Base-by-base conservation (phyloP, 2,888 invertebrate species). In the Perithous albicinctus region DNA sequence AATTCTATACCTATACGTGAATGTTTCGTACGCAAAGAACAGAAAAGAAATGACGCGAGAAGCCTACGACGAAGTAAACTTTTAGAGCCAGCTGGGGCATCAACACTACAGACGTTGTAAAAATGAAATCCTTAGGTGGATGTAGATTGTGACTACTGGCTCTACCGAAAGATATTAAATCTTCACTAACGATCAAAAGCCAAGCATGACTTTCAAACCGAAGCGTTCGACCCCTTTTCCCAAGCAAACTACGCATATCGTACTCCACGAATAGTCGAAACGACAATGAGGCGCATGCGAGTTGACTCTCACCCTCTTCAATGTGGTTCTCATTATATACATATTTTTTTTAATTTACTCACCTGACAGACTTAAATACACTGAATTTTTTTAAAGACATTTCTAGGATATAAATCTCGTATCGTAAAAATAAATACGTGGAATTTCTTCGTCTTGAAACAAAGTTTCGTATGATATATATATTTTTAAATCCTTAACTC, bases 141-240 rank as follows among this genome's bases (percentile, higher is more conserved):
- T 26, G 38, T 26, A 43, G 26, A 29, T 38, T 51, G 32, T 29
- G 66, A 35, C 43, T 26, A 66, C n/a, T 43, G 23, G 43, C n/a
- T 67, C 20, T 32, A 64, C 43, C 20, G 29, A 77, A 46, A 35
- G 61, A 63, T 67, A 77, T 80, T 46, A 77, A 77, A 77, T 77
- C 61, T 80, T 80, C 56, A 48, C 61, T 72, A 76, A 76, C 70
- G 80, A 76, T 76, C 72, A 29, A 63, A 35, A n/a, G n/a, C 46
- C n/a, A 20, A 64, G 35, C 41, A 29, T 38, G 41, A 10, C 48
- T 15, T 46, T 64, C 41, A 41, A 38, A 6, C 15, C 29, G 26
- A 66, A 66, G 48, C 32, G 61, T 73, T 46, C 48, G 56, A 20
- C 41, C 70, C 38, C 12, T 41, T 43, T 23, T 15, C 10, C 29